phyloP scores from a whole-genome alignment of 2,888 invertebrate species.

The Parasteatoda lunata region DNA sequence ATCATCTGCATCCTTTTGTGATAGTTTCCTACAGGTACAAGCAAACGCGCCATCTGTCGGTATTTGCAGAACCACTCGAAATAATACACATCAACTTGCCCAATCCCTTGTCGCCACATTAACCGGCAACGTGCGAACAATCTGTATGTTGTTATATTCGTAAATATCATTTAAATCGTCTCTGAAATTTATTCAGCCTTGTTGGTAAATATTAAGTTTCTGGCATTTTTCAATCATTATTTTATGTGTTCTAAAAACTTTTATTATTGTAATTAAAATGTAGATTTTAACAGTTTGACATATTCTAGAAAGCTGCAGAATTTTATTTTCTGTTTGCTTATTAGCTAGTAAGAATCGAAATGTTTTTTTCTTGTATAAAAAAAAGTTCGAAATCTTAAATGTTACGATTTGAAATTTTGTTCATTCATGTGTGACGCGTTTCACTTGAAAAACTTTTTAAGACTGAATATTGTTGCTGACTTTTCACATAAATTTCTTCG shows the following conservation, averaged over 20 bases:
- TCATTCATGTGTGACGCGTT: too few relatives aligned
- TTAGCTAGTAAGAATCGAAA: background rate
- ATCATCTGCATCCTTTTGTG: too few relatives aligned
- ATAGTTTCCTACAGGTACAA: too few relatives aligned
- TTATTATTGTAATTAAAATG: background rate
- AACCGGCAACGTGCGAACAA: conserved; percentile 67
- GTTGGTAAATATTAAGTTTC: background rate
- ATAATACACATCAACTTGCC: conserved; percentile 12
- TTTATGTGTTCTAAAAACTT: conserved; percentile 11
- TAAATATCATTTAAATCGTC: background rate
- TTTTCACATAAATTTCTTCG: too few relatives aligned
- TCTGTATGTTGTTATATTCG: background rate
- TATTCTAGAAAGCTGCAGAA: background rate
- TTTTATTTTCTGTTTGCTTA: background rate
- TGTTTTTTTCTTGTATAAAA: background rate
- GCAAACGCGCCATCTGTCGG: too few relatives aligned
- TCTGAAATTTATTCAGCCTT: background rate
- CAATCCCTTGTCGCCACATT: conserved; percentile 68
- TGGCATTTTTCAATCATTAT: background rate
- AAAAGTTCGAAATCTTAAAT: background rate
- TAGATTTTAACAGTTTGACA: background rate
- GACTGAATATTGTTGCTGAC: too few relatives aligned
- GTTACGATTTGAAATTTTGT: background rate
- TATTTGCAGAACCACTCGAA: too few relatives aligned
- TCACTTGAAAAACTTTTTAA: too few relatives aligned